Conservation (phyloP, 2,113 vertebrate genomes). For the Uropsilus gracilis region DNA sequence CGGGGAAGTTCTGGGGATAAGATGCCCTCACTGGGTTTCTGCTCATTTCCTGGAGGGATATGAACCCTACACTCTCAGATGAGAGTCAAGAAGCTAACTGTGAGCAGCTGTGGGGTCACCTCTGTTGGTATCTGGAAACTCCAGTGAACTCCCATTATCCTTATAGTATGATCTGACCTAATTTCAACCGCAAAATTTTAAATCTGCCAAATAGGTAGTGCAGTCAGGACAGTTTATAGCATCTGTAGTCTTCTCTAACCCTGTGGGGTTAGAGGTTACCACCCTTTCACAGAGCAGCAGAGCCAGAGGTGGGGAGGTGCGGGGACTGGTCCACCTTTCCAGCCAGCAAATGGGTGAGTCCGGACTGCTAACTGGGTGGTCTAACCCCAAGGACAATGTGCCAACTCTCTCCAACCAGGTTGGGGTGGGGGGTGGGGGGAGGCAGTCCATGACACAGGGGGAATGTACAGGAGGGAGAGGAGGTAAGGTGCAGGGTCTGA, state of each 20-base stretch:
- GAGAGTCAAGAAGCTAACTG: neutral
- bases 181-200: neutral
- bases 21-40: neutral
- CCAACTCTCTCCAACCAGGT: neutral
- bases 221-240: neutral
- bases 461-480: neutral
- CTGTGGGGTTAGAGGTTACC: neutral
- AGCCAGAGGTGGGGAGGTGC: neutral
- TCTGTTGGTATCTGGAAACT: neutral
- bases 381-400: neutral
- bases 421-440: too few species aligned
- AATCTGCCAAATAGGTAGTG: neutral
- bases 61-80: neutral
- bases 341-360: neutral
- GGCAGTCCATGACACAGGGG: neutral
- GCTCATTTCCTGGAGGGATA: slow-evolving; percentile 21
- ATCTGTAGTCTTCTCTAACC: neutral
- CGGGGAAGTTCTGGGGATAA: neutral
- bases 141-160: neutral
- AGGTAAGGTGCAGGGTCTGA: too few species aligned
- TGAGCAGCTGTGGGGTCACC: neutral
- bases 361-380: neutral
- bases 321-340: neutral
- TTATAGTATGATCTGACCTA: neutral
- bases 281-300: neutral